Base-by-base conservation (phyloP, 2,888 invertebrate genomes). In the Drosophila incognita region DNA sequence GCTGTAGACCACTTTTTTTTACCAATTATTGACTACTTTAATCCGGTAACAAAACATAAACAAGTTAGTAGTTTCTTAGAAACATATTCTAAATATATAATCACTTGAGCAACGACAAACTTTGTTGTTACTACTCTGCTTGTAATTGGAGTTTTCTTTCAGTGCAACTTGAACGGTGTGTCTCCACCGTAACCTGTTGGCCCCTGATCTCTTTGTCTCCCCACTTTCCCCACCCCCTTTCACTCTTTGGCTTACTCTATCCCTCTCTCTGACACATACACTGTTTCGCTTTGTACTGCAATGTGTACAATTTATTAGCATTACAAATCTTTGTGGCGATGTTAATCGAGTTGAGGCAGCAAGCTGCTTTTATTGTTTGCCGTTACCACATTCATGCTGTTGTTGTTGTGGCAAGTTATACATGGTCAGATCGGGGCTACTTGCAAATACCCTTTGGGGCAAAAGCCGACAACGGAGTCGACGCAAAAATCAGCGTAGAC, bases 251-350 rank as follows among this genome's bases (percentile, higher is more conserved):
- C 38, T 1, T 2, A 46, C 46, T 11, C 51, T 42, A n/a, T 58
- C 49, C 31, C 40, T 24, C 40, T 42, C 35, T n/a, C 18, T 11
- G 36, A 27, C 52, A 33, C 52, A 54, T 51, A 27, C n/a, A 52
- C 31, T 29, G 36, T 52, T 54, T 68, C 52, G 61, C 74, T 40
- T n/a, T 65, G 62, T 75, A 46, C 71, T 67, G 77, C 77, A 86
- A 88, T 82, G 83, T 81, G 74, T 75, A 78, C 72, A 83, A 81
- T 87, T 83, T 86, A 87, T 87, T 86, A 82, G 87, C 87, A 88
- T 86, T 86, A 83, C 87, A 82, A 87, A 88, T 88, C 88, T 83
- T 73, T 74, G 82, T 74, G 64, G 75, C 87, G 79, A 82, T 86
- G 83, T 76, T 76, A 82, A 83, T 83, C 86, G 85, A 74, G 24